These are phyloP conservation scores for Zosterops pallidus DNA, from an alignment of 2,113 vertebrate genomes.

Conservation along the genomic window DNA sequence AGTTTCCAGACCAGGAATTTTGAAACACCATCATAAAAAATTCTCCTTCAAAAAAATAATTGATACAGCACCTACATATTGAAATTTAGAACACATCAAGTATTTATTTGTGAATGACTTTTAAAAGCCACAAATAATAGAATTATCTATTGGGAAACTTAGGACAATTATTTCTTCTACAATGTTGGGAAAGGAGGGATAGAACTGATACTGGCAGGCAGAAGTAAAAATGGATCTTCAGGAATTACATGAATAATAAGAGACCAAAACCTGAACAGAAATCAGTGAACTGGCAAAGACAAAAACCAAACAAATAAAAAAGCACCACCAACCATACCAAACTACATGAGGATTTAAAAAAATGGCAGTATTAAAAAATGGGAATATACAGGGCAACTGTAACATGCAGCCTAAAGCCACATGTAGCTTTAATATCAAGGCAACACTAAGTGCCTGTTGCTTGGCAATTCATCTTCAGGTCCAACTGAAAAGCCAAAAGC, in stretches of 20 bases:
- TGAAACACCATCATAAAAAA: neutral
- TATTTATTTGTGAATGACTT: neutral
- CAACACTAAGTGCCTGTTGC: neutral
- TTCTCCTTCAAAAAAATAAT: neutral
- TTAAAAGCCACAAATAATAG: neutral
- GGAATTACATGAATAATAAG: neutral
- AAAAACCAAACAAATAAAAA: neutral
- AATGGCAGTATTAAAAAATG: neutral
- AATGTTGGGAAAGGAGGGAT: neutral
- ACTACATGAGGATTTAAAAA: neutral
- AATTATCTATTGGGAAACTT: neutral
- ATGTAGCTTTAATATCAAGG: neutral
- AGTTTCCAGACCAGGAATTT: neutral
- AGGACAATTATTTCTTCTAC: neutral
- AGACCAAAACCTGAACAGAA: neutral
- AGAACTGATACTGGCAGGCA: neutral
- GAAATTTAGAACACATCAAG: neutral
- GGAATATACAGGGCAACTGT: neutral
- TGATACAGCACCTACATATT: neutral
- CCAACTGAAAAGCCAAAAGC: constrained; percentile 6
- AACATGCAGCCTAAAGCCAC: neutral
- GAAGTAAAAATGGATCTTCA: neutral
- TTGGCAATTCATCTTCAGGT: constrained; percentile 15
- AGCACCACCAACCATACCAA: neutral
- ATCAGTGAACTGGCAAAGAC: neutral